Percentiles rank a stretch among this genome's conserved stretches.
Conservation (phyloP, 1,140 invertebrate genomes). For the Eriocheir sinensis region DNA sequence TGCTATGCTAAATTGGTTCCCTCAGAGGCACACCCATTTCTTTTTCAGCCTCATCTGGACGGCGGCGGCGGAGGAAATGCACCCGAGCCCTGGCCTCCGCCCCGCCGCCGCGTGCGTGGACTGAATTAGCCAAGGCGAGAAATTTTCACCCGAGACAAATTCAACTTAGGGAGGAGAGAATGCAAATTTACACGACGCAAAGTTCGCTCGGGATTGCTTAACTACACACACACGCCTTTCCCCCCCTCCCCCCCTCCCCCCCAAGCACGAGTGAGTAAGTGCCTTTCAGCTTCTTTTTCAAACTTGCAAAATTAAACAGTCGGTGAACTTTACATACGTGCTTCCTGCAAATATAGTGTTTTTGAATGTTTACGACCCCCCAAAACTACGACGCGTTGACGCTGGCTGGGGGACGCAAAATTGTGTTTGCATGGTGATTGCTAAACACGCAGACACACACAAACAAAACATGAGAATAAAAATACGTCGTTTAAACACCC, state of each 20-base stretch:
- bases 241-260: too few species aligned
- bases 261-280: neutral
- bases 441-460: too few species aligned
- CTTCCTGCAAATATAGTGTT: neutral
- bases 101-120: neutral
- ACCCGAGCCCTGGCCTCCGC: neutral
- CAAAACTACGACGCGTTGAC: neutral
- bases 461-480: too few species aligned
- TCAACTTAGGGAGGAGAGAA: neutral
- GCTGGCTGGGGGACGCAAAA: neutral
- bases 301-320: neutral
- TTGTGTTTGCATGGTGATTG: too few species aligned
- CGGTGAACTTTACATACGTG: neutral
- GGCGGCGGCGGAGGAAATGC: neutral
- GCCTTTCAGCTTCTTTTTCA: neutral
- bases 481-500: too few species aligned
- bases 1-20: slow-evolving; percentile 24
- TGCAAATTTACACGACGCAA: slow-evolving; percentile 16
- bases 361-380: neutral
- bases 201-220: neutral
- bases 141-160: neutral
- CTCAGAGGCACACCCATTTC: slow-evolving; percentile 12
- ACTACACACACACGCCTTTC: too few species aligned
- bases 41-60: neutral
- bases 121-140: neutral